phyloP scores from a whole-genome alignment of 53 echinoderm and acorn worm species.

The Paracentrotus lividus region DNA sequence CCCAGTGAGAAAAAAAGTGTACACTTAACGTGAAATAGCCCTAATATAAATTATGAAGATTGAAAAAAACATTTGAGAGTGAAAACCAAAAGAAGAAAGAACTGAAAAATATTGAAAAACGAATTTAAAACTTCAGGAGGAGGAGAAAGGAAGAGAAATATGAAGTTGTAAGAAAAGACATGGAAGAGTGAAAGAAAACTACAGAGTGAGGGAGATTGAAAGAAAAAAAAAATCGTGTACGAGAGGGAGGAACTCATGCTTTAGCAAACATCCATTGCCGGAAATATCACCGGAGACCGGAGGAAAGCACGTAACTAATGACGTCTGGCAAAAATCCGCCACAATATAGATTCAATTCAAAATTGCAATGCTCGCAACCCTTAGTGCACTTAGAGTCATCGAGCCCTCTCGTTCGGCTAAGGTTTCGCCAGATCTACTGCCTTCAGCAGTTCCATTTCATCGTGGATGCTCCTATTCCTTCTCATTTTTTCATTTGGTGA shows the following conservation, averaged over 20 bases:
- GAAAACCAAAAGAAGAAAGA: background rate
- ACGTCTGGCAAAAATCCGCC: slow-evolving; percentile 18
- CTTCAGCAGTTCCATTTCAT: background rate
- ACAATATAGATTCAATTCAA: slow-evolving; percentile 48
- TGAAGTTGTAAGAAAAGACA: background rate
- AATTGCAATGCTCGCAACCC: slow-evolving; percentile 49
- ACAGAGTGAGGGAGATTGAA: background rate
- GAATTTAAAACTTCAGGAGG: too few species aligned
- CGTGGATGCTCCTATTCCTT: background rate
- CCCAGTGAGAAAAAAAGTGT: too few species aligned
- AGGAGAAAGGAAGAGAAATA: background rate
- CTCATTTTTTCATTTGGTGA: background rate
- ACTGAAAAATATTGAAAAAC: background rate
- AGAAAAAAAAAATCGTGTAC: background rate
- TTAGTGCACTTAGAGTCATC: too few species aligned
- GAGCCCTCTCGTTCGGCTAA: too few species aligned
- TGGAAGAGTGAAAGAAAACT: background rate
- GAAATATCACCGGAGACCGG: slow-evolving; percentile 20
- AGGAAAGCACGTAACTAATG: slow-evolving; percentile 45
- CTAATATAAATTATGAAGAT: too few species aligned
- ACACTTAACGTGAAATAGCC: too few species aligned
- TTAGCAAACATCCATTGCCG: slow-evolving; percentile 20
- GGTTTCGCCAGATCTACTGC: background rate
- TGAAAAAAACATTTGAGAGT: too few species aligned
- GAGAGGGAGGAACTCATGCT: background rate